A percentile compares a stretch with the other conserved stretches of the same genome.
phyloP scores from a whole-genome alignment of 2,113 vertebrate species.

The Ibidorhyncha struthersii region DNA sequence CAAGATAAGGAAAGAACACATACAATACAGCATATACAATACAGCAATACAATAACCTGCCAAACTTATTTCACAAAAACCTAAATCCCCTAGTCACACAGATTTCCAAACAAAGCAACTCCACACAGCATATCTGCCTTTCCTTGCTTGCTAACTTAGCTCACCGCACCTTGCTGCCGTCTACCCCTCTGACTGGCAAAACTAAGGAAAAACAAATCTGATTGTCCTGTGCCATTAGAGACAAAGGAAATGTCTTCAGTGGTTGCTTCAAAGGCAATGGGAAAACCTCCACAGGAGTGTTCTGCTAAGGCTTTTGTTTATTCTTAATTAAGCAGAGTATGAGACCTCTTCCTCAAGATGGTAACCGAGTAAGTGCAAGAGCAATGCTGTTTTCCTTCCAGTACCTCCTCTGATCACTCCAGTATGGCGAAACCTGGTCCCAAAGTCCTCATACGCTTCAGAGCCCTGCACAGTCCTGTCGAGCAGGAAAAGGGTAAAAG shows the following conservation, averaged over 20 bases:
- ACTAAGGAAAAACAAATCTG: neutral
- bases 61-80: neutral
- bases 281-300: neutral
- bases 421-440: neutral
- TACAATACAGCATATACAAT: too few relatives aligned
- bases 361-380: neutral
- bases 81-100: neutral
- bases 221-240: neutral
- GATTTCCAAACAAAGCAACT: neutral
- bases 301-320: neutral
- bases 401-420: neutral
- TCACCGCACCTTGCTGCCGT: neutral
- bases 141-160: neutral
- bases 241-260: neutral
- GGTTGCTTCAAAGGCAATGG: neutral
- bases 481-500: neutral
- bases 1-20: neutral
- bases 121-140: neutral
- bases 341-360: neutral
- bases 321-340: neutral
- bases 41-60: neutral
- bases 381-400: neutral
- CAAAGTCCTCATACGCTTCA: neutral
- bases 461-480: neutral
- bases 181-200: neutral